A percentile compares a stretch with the other conserved stretches of the same genome.
These are phyloP conservation scores for Glyptemys insculpta DNA, from an alignment of 2,797 vertebrate species.

Conservation along the genomic window DNA sequence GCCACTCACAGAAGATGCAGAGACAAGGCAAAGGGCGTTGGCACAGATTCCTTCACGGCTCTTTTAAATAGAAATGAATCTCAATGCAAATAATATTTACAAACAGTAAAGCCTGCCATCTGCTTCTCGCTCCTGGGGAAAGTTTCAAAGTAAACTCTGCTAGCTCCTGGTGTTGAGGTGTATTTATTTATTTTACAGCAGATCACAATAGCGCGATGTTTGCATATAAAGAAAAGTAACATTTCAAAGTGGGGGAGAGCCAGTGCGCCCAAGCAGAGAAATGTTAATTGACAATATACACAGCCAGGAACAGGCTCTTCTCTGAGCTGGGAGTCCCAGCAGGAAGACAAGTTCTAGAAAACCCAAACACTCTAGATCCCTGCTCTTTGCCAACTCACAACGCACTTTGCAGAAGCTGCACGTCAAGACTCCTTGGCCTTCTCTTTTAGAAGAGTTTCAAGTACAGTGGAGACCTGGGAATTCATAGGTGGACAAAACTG, in stretches of 20 bases:
- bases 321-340: constrained; percentile 70
- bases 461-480: constrained; percentile 73
- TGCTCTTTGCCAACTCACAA: constrained; percentile 75
- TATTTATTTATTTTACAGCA: constrained; percentile 78
- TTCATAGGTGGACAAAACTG: constrained; percentile 61
- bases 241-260: constrained; percentile 74
- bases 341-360: constrained; percentile 72
- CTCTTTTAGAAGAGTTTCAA: constrained; percentile 70
- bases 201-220: constrained; percentile 76
- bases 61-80: constrained; percentile 78
- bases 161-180: constrained; percentile 70
- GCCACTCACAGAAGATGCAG: constrained; percentile 31
- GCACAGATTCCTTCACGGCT: constrained; percentile 70
- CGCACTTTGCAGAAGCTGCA: constrained; percentile 75
- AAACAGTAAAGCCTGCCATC: constrained; percentile 52
- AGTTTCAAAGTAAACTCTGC: constrained; percentile 74
- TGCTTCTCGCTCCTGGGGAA: constrained; percentile 51
- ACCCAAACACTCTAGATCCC: constrained; percentile 74
- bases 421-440: constrained; percentile 66
- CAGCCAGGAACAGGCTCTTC: constrained; percentile 72
- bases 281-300: constrained; percentile 79
- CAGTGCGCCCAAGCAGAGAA: constrained; percentile 74
- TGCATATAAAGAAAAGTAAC: constrained; percentile 78
- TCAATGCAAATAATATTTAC: constrained; percentile 75
- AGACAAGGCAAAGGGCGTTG: constrained; percentile 72